Base-by-base conservation (phyloP, 2,113 vertebrate species). In the Amblyopsis rosae region DNA sequence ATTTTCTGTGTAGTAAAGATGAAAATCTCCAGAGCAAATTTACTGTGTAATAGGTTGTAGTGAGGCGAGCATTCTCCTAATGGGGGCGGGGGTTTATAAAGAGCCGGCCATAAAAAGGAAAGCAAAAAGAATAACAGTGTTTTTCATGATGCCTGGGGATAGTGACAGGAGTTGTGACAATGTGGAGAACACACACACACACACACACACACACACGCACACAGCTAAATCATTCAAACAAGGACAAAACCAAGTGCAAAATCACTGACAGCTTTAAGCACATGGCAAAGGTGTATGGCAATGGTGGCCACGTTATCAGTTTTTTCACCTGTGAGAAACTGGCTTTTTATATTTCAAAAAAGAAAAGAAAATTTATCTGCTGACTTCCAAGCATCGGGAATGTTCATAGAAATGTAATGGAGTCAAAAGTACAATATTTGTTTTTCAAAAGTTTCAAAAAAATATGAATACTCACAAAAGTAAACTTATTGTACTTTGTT, bases 131-230 rank as follows among this genome's bases (percentile, higher is more conserved):
- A 58, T 58, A 58, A 58, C 10, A 58, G 56, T 26, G 12, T 11
- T 9, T 11, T 15, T 15, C 11, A 11, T 51, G 49, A 51, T n/a
- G 13, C 53, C 9, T n/a, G 53, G 53, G 53, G 15, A 3, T 55
- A n/a, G 7, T 55, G 53, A 55, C 53, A 55, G 53, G 53, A 19
- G 53, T 55, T 55, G 1, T 17, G 15, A n/a, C 15, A 16, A 55
- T 55, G 53, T 55, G 53, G 53, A 8, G 16, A 26, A 10, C 3
- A 32, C 13, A 26, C 3, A 10, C 19, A 57, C 55, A 32, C 55
- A 57, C 55, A 32, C 55, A 57, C 55, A 57, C 55, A 57, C 55
- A 57, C 55, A 57, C 16, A 26, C 6, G 32, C 55, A 57, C 16
- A 57, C 16, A 57, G 12, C 56, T 32, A 10, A 32, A 7, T 16